Evolutionary conservation across 2,797 vertebrate genomes (phyloP), one percentile per base, ranked within the genome.

Genomic region (Megaceryle alcyon): DNA sequence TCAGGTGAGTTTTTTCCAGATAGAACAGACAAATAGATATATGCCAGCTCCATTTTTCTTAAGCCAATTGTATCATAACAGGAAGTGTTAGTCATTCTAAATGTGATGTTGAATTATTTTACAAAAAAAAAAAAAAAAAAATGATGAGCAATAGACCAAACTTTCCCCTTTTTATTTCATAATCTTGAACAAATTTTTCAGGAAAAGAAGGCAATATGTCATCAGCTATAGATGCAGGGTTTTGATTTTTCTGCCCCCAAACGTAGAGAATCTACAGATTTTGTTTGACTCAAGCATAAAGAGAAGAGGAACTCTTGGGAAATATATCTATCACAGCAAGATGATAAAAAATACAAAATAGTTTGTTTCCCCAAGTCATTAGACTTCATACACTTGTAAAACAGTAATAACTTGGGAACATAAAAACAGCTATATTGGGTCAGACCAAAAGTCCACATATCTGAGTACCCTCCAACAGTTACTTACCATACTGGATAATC

Each of bases 51-150:
- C 46, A 68, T 63, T 93, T 88, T 92, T 73, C 86, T 95, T 92
- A 59, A 86, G 59, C 61, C 83, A 91, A 60, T 88, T 95, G 76
- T 94, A 75, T 57, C 82, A 97, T 95, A 98, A 97, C 97, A 97
- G 97, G 96, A 98, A 96, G 85, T 44, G n/a, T 94, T 96, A 94
- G 70, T 94, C 85, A 90, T 90, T 89, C 56, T 51, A 86, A 96
- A 92, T 66, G 69, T 71, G 41, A 78, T 80, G 53, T 54, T 59
- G 59, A 93, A 94, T 92, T 90, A 66, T 86, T 69, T 90, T 69
- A 71, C 44, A 28, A 71, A 80, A 64, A 1, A 63, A 1, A 37
- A 1, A 37, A 20, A 2, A 63, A 1, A 37, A 20, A 2, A 54
- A 18, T 5, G 7, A 76, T 61, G 26, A 82, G 28, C 21, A 82